These are phyloP conservation scores for Sinhomidia bicolor DNA, from an alignment of 2,888 invertebrate genomes.

Conservation along the genomic window DNA sequence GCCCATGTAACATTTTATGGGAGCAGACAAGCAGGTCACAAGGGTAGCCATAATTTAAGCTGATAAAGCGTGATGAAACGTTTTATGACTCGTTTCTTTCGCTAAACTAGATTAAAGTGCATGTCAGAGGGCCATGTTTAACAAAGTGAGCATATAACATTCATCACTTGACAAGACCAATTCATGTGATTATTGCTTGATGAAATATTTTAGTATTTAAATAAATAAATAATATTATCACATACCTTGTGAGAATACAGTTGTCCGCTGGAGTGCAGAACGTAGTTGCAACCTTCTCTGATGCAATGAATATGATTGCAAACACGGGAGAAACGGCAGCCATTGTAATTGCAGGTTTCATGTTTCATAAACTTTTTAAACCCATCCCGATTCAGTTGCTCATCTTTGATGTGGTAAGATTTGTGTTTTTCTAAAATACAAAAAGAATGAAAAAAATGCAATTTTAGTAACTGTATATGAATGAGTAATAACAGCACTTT, in stretches of 20 bases:
- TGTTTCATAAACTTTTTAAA: slow-evolving; percentile 99
- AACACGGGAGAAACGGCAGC: slow-evolving; percentile 95
- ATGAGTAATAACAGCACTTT: too few species aligned
- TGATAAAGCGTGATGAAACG: slow-evolving; percentile 54
- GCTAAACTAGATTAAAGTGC: slow-evolving; percentile 22
- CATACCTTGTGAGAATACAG: slow-evolving; percentile 93
- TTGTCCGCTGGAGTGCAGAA: slow-evolving; percentile 97
- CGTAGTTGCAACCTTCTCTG: slow-evolving; percentile 96
- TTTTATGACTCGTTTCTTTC: slow-evolving; percentile 51
- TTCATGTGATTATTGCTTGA: neutral
- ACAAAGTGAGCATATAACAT: slow-evolving; percentile 38
- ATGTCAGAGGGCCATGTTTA: slow-evolving; percentile 37
- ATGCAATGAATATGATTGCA: slow-evolving; percentile 99
- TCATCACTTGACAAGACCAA: neutral
- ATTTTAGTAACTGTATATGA: neutral
- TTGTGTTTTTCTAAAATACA: slow-evolving; percentile 99
- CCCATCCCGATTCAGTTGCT: slow-evolving; percentile 96
- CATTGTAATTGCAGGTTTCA: slow-evolving; percentile 94
- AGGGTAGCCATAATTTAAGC: slow-evolving; percentile 37
- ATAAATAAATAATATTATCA: neutral
- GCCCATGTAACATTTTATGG: slow-evolving; percentile 40
- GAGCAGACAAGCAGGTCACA: slow-evolving; percentile 32
- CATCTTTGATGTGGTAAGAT: slow-evolving; percentile 98
- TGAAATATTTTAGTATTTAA: neutral
- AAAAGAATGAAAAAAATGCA: neutral